These are phyloP conservation scores for Palythoa grandiflora DNA, from an alignment of 92 coral and sea anemone genomes.

Conservation along the genomic window DNA sequence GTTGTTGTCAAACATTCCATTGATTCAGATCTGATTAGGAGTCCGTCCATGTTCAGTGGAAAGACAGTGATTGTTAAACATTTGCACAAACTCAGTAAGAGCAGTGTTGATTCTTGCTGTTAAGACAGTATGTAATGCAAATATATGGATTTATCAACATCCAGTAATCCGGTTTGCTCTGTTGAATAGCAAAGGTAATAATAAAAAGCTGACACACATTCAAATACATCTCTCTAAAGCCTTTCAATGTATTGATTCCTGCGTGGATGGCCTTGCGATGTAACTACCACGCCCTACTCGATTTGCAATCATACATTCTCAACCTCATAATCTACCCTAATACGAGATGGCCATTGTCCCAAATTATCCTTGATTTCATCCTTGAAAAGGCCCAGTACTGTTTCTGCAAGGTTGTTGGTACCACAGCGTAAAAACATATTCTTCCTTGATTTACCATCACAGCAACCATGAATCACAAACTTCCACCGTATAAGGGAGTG, in stretches of 20 bases:
- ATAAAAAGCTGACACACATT: neutral
- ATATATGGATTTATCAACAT: neutral
- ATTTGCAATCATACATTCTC: neutral
- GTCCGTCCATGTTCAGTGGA: neutral
- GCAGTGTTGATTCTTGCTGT: neutral
- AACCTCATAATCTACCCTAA: neutral
- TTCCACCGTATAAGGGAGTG: slow-evolving; percentile 50
- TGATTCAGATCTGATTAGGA: neutral
- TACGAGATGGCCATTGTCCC: neutral
- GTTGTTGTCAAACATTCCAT: neutral
- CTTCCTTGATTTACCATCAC: too few relatives aligned
- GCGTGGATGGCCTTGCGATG: neutral
- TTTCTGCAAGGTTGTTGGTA: neutral
- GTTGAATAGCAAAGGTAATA: neutral
- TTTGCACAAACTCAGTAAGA: neutral
- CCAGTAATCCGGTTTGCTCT: neutral
- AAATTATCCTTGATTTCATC: neutral
- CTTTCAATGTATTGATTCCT: neutral
- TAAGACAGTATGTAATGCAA: neutral
- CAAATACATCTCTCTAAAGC: neutral
- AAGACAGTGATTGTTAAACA: neutral
- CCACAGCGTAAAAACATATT: neutral
- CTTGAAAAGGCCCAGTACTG: neutral
- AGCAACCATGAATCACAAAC: too few relatives aligned
- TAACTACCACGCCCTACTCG: neutral